Base-by-base conservation (phyloP, 2,888 invertebrate species). In the Horisme vitalbata region DNA sequence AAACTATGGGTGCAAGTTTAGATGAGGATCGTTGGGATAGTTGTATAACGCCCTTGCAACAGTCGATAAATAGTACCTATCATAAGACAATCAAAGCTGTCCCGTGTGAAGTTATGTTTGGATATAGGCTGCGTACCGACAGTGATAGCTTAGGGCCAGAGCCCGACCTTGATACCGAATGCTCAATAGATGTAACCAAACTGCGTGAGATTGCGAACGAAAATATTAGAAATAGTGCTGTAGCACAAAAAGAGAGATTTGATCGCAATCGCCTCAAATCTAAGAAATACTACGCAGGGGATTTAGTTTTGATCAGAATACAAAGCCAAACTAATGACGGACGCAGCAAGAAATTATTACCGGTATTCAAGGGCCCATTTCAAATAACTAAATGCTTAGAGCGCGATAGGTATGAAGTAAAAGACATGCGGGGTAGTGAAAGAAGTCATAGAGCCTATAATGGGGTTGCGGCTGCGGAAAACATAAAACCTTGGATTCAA, bases 1-100 rank as follows among this genome's bases (percentile, higher is more conserved):
- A 41, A 38, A 36, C 66, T 4, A 57, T 58, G 33, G 61, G 57
- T 0, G 61, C 60, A 0, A 23, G 56, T 26, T 10, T 47, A 3
- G 30, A 45, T 1, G 64, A 71, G n/a, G 54, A 53, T 28, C 51
- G 27, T 5, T 71, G 71, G 72, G 68, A 68, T 18, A 44, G 57
- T 11, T 51, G 39, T 24, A 36, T 72, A 4, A 62, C 57, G 11
- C 41, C 46, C 0, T 44, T 69, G 30, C 59, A 68, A 9, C 67
- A 65, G 52, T 71, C 59, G 2, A 43, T 70, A 4, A 71, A 69
- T 39, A 61, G 66, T 37, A 61, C 60, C 0, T 12, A 48, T 1
- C 61, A 64, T 26, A 55, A 52, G 35, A 63, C 60, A 21, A 65
- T 49, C 3, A 46, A 53, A 12, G 55, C 59, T 4, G 53, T 62